Evolutionary conservation across 2,797 vertebrate species (phyloP), one percentile per base, ranked within the genome.

Genomic region (Cirrhinus mrigala): DNA sequence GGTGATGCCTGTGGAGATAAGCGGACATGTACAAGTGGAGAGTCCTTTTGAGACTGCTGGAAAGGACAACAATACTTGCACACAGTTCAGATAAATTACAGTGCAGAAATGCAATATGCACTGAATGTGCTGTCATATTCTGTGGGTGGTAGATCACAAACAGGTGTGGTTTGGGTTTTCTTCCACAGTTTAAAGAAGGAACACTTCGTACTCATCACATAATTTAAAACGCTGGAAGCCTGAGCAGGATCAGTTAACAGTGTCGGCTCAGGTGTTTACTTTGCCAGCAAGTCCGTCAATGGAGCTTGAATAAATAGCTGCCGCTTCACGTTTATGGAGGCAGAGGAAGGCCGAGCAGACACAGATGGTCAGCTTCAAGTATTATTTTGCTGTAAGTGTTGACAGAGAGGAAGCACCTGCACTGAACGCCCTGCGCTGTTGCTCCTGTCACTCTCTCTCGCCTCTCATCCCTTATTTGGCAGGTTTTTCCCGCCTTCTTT

Each of bases 361-460:
- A 66, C 93, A 94, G 91, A 91, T 93, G 92, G 90, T 90, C 77
- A 84, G 82, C 50, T 84, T 92, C 89, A 88, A 90, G 89, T 88
- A 86, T 89, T 93, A 91, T 94, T 94, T 91, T 90, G 85, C 83
- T 89, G 44, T 27, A 76, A 86, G 79, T 87, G 88, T 77, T 89
- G 90, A 90, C 83, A 85, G 90, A 87, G 90, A 94, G 92, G 94
- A 95, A 94, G 91, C 93, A 94, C 93, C 92, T 94, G 94, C 88
- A 87, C 46, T 87, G 89, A 62, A 78, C 90, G 90, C 90, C 20
- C 22, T 89, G 77, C 78, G 84, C 33, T 46, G 81, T 54, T 15
- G 22, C 79, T 82, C n/a, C n/a, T 40, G 56, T 14, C 66, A 52
- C 7, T 79, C 52, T 52, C 24, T 54, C 75, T 73, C 24, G 24